phyloP scores from a whole-genome alignment of 2,113 vertebrate genomes.

The Guaruba guarouba region DNA sequence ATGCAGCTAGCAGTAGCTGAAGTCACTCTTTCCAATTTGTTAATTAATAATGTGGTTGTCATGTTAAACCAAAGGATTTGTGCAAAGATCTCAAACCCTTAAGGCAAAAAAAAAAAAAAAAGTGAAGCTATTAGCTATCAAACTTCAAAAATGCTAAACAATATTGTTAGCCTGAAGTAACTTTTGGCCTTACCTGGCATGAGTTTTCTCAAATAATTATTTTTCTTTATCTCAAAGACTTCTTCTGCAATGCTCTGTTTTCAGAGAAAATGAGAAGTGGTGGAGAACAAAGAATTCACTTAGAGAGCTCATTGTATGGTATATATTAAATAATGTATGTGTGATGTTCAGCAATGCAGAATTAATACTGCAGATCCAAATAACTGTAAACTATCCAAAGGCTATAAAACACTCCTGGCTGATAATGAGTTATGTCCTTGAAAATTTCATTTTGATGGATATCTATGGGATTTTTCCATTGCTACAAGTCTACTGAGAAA shows the following conservation, averaged over 20 bases:
- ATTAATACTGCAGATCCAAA: background rate
- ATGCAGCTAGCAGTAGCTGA: background rate
- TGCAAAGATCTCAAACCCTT: background rate
- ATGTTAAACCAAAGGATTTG: constrained; percentile 12
- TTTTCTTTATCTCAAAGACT: constrained; percentile 19
- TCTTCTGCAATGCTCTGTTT: constrained; percentile 1
- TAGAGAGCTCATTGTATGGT: background rate
- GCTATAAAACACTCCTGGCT: constrained; percentile 54
- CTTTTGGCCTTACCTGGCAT: background rate
- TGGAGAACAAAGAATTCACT: background rate
- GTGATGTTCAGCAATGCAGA: background rate
- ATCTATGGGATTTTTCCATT: constrained; percentile 45
- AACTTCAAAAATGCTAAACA: constrained; percentile 41
- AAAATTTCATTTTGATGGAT: constrained; percentile 65
- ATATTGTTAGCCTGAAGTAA: constrained; percentile 45
- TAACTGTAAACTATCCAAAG: constrained; percentile 23
- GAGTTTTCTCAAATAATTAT: background rate
- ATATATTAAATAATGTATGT: constrained; percentile 28
- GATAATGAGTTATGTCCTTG: constrained; percentile 59
- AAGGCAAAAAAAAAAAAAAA: background rate
- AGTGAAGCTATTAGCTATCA: background rate
- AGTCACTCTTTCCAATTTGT: background rate
- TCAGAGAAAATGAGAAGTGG: constrained; percentile 8
- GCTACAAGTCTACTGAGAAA: constrained; percentile 45
- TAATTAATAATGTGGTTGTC: constrained; percentile 21